Evolutionary conservation across 2,888 invertebrate genomes (phyloP).

Genomic region (Eugnorisma glareosa): DNA sequence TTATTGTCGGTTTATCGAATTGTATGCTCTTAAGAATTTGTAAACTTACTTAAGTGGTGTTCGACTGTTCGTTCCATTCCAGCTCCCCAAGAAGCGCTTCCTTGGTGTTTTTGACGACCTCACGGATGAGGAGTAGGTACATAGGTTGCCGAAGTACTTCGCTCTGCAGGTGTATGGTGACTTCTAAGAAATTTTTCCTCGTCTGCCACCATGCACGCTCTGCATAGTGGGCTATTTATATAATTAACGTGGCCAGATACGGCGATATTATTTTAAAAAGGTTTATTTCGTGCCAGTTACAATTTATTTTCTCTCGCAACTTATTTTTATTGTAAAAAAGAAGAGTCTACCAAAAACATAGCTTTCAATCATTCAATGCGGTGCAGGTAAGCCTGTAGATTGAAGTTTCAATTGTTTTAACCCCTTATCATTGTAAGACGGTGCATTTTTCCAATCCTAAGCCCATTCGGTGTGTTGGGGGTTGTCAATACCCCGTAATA

Average conservation of each 20-base stretch:
- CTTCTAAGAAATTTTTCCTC: not conserved
- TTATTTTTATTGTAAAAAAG: not conserved
- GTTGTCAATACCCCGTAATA: conserved; percentile 34
- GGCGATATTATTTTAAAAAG: not conserved
- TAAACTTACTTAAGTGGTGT: not conserved
- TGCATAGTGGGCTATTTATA: not conserved
- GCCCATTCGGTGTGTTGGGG: conserved; percentile 46
- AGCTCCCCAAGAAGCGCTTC: not conserved
- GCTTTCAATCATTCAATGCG: conserved; percentile 29
- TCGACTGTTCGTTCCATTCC: not conserved
- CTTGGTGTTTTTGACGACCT: not conserved
- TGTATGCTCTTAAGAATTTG: not conserved
- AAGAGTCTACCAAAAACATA: conserved; percentile 20
- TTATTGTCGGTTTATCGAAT: not conserved
- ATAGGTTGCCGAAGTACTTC: not conserved
- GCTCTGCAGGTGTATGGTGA: not conserved
- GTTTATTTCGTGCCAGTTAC: not conserved
- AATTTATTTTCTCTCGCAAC: not conserved
- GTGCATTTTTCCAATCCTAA: conserved; percentile 51
- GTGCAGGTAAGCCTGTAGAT: conserved; percentile 61
- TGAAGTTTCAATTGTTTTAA: conserved; percentile 68
- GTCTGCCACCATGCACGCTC: not conserved
- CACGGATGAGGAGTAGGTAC: not conserved
- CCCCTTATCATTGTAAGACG: conserved; percentile 65
- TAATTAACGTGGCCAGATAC: not conserved